Evolutionary conservation across 2,888 invertebrate species (phyloP), one percentile per base, ranked within the genome.

Genomic region (Harpagoxenus sublaevis): DNA sequence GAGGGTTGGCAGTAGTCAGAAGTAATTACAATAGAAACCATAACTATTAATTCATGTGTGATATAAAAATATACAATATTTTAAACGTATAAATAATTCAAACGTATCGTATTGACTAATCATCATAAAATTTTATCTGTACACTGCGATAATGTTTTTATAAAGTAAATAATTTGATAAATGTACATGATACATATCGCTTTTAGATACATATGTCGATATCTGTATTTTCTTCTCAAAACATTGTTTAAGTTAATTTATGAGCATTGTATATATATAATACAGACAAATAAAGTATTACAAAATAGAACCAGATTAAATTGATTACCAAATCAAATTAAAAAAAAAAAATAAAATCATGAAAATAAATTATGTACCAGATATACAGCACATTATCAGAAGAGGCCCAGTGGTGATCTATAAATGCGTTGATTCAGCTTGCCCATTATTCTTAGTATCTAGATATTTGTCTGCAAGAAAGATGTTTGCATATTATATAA

Each of bases 391-490:
- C 90, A 93, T 92, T 94, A 93, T 94, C 93, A 93, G 93, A 90
- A 90, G 91, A 92, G 92, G 92, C 94, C 94, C 93, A 92, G 88
- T 92, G 94, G 90, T 93, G 93, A 92, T 94, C 93, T 95, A 95
- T 93, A 95, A 95, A 94, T 91, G 93, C 92, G 94, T 95, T 92
- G 95, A 94, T 94, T 94, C 95, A 91, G 94, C 94, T 93, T 94
- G 93, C 90, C 94, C 94, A 91, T 94, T 95, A 94, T 94, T 93
- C 93, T 94, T 95, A 95, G 94, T 92, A 91, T 94, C 94, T 94
- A 95, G 92, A 95, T 88, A 93, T 89, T 93, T 93, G 90, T 94
- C 95, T 95, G 95, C 84, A 95, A 95, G 94, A 95, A 95, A 95
- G 92, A 94, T 92, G 91, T 91, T 89, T 71, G 88, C 71, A 86